phyloP scores from a whole-genome alignment of 1,140 invertebrate genomes.

The Arctopsyche grandis region DNA sequence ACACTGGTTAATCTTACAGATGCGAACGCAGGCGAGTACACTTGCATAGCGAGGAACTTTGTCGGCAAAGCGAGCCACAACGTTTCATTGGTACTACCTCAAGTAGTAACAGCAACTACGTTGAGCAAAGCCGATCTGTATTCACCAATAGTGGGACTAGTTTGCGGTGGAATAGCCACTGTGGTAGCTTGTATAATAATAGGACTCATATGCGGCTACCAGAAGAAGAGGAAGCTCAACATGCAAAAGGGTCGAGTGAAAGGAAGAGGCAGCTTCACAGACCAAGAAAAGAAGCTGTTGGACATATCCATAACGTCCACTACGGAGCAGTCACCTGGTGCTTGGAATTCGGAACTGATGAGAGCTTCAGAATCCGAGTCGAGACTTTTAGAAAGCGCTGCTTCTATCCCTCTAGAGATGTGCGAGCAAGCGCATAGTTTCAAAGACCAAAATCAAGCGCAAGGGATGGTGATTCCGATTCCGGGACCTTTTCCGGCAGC shows the following conservation, averaged over 20 bases:
- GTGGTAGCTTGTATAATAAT: conserved; percentile 66
- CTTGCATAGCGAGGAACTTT: conserved; percentile 79
- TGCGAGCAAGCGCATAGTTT: conserved; percentile 78
- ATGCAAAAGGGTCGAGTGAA: conserved; percentile 72
- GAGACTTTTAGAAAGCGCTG: conserved; percentile 59
- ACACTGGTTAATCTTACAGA: conserved; percentile 76
- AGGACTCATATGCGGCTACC: conserved; percentile 69
- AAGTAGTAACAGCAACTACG: conserved; percentile 74
- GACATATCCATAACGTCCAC: conserved; percentile 80
- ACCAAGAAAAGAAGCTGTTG: conserved; percentile 79
- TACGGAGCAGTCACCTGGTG: conserved; percentile 70
- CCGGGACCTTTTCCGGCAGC: conserved; percentile 44
- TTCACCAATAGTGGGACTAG: conserved; percentile 69
- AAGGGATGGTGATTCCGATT: conserved; percentile 55
- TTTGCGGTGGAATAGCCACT: conserved; percentile 65
- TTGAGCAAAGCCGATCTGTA: conserved; percentile 71
- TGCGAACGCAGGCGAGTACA: conserved; percentile 80
- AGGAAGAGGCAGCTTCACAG: conserved; percentile 76
- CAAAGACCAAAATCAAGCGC: conserved; percentile 72
- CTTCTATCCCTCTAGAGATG: conserved; percentile 59
- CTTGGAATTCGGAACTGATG: conserved; percentile 69
- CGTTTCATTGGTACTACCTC: conserved; percentile 76
- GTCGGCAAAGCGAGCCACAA: conserved; percentile 77
- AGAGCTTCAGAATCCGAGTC: conserved; percentile 66
- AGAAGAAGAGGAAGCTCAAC: conserved; percentile 57